phyloP scores from a whole-genome alignment of 2,888 invertebrate species.

The Trileptium ribeirensis region DNA sequence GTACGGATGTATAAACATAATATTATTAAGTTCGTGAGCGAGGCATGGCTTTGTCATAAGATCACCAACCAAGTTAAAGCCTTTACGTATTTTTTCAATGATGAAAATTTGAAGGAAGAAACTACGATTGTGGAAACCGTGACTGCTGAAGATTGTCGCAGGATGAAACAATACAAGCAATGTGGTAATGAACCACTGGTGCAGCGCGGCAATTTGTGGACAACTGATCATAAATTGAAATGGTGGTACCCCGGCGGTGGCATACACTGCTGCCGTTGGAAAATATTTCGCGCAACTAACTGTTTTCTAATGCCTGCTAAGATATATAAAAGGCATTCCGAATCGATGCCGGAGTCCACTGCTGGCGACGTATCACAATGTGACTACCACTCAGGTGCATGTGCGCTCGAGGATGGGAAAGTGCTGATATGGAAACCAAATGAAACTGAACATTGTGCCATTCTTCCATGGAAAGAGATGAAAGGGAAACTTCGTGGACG shows the following conservation, averaged over 20 bases:
- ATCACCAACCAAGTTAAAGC: not conserved
- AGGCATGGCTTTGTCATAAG: not conserved
- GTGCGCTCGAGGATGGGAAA: not conserved
- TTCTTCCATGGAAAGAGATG: not conserved
- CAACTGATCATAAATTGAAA: not conserved
- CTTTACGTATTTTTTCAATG: not conserved
- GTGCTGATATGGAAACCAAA: not conserved
- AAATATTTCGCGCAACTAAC: not conserved
- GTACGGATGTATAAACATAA: not conserved
- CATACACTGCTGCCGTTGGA: not conserved
- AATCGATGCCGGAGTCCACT: not conserved
- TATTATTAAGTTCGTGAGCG: not conserved
- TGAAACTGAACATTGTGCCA: not conserved
- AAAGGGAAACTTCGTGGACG: not conserved
- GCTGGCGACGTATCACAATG: not conserved
- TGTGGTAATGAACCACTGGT: not conserved
- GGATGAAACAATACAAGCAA: not conserved
- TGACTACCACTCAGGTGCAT: not conserved
- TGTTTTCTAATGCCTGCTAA: not conserved
- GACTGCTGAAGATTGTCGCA: not conserved
- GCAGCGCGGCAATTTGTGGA: not conserved
- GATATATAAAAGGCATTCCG: not conserved
- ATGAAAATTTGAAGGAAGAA: not conserved
- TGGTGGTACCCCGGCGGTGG: not conserved
- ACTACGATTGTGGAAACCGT: not conserved